phyloP scores from a whole-genome alignment of 2,888 invertebrate species.

The Heliconius erato region DNA sequence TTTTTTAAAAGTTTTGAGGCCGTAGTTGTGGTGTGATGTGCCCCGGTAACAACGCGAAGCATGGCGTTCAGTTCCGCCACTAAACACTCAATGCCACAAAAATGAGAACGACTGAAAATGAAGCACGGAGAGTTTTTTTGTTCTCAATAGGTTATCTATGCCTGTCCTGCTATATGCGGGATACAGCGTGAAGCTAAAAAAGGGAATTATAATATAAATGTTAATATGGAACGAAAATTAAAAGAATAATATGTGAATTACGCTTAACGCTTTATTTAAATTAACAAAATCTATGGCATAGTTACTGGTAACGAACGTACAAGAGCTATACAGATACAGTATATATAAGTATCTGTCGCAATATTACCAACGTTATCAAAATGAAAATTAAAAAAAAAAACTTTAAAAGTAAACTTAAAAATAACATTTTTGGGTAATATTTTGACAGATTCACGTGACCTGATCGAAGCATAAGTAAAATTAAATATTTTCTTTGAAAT shows the following conservation, averaged over 20 bases:
- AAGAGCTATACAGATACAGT: constrained; percentile 51
- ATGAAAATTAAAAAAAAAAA: constrained; percentile 24
- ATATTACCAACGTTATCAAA: constrained; percentile 40
- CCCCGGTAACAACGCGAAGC: neutral
- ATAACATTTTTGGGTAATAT: constrained; percentile 28
- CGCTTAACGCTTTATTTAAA: constrained; percentile 80
- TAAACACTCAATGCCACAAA: neutral
- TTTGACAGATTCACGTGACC: constrained; percentile 21
- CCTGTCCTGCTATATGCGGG: neutral
- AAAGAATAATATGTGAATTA: constrained; percentile 60
- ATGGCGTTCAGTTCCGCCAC: neutral
- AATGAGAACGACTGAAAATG: too few species aligned
- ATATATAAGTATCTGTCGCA: constrained; percentile 22
- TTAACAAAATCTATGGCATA: constrained; percentile 84
- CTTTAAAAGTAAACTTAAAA: constrained; percentile 37
- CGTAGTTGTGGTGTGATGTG: too few species aligned
- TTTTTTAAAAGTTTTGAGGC: too few species aligned
- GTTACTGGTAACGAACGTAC: constrained; percentile 82
- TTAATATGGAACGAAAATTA: constrained; percentile 52
- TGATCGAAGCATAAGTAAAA: constrained; percentile 1
- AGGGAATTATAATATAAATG: neutral
- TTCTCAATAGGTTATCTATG: neutral
- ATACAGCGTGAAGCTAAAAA: neutral
- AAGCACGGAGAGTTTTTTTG: too few species aligned
- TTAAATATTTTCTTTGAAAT: neutral